Evolutionary conservation across 2,113 vertebrate species (phyloP), one percentile per base, ranked within the genome.

Genomic region (Ageneiosus marmoratus): DNA sequence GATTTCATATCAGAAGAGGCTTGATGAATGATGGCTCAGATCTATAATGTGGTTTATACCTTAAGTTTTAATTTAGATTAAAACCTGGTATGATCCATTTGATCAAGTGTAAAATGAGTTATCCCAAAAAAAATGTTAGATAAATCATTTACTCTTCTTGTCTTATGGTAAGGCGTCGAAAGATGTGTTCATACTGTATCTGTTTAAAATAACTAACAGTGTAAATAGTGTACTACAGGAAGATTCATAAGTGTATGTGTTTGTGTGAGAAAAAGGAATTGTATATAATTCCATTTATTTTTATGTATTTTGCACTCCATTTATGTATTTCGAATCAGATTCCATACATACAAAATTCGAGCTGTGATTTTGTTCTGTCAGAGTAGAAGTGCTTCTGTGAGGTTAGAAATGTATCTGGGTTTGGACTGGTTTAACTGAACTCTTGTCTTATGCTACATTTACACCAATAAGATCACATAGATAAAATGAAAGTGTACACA

Each of bases 271-370:
- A 24, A 70, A 27, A 67, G 12, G 20, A 53, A 34, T 15, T 80
- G 5, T 67, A 50, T 34, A 81, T 41, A 55, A 37, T 56, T 44
- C 51, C 27, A 56, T 81, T 72, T 72, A 81, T 81, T 70, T 80
- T 41, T 44, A 32, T 70, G 13, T 70, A 12, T 46, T 58, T 29
- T 55, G 24, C 67, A 50, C 22, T 67, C 53, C 37, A 20, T n/a
- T n/a, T n/a, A n/a, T n/a, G n/a, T 15, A 34, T 56, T 56, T n/a
- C n/a, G 1, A 80, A 60, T 20, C 44, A 20, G 34, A 37, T 53
- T 18, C 41, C 34, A 70, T 48, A 41, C 27, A 3, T 65, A 2
- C 22, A 60, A 60, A 27, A 27, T n/a, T 27, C n/a, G 6, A 37
- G 63, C 29, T 20, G 41, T 44, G 76, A 34, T 37, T 41, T 58